Evolutionary conservation across 2,113 vertebrate species (phyloP), one percentile per base, ranked within the genome.

Genomic region (Eupsittula cactorum): DNA sequence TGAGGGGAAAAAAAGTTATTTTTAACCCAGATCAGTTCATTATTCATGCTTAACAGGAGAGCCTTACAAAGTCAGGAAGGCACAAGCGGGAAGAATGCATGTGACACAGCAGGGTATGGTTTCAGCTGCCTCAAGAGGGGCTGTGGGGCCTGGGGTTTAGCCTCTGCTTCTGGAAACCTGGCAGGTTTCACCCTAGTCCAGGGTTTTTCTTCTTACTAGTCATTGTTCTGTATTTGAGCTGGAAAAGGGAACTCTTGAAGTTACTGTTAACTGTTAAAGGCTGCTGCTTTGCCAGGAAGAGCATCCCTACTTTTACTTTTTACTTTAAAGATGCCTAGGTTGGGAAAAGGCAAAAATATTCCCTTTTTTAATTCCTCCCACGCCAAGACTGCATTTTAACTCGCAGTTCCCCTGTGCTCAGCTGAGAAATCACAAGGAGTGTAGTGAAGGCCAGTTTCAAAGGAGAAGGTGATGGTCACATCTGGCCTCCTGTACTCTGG

Each of bases 31-130:
- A 44, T 65, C 2, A 0, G 39, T 85, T 94, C 63, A 85, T 96
- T 93, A 90, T 76, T 96, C 85, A 65, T 62, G 70, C 85, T 94
- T 93, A 94, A 79, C 20, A 49, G 57, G 82, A 88, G 79, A 76
- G 65, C 57, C 49, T 85, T 82, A 39, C 10, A 15, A 19, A 86
- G 75, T 28, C 57, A 90, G 85, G 37, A 73, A 47, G 11, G 52
- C 24, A 29, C 12, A 71, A 68, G 42, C 10, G 21, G 70, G 57
- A 65, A 14, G 67, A 44, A 55, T 82, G 25, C 17, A 24, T 0
- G 2, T 46, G 77, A 69, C 64, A 70, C 73, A 33, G 39, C 28
- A 91, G 55, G 27, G 41, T 3, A 67, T 1, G 4, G 18, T 33
- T 77, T 57, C 68, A 63, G 49, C 59, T 69, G 50, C 64, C 52